phyloP scores from a whole-genome alignment of 2,888 invertebrate genomes.

The Lypha dubia region DNA sequence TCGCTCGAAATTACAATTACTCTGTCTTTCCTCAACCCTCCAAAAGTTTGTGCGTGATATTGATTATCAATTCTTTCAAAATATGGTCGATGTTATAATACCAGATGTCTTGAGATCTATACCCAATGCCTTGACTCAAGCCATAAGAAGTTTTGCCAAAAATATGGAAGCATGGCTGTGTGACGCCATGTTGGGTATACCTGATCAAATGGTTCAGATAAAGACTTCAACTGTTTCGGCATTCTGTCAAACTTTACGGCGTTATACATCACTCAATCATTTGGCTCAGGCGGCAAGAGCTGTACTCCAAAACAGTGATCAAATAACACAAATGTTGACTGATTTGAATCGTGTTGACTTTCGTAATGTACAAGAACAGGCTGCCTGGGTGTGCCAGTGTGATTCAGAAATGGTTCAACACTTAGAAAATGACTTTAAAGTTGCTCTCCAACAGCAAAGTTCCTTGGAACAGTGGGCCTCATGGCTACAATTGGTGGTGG shows the following conservation, averaged over 20 bases:
- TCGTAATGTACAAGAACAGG: conserved; percentile 95
- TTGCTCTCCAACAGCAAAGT: conserved; percentile 94
- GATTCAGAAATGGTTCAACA: conserved; percentile 91
- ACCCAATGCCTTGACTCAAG: conserved; percentile 96
- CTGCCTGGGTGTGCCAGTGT: conserved; percentile 99
- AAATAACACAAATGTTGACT: conserved; percentile 97
- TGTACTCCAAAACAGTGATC: conserved; percentile 96
- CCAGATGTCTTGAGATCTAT: conserved; percentile 98
- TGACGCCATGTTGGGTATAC: conserved; percentile 93
- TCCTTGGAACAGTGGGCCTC: conserved; percentile 98
- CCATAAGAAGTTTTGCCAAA: conserved; percentile 95
- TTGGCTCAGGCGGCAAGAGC: conserved; percentile 94
- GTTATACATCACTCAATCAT: conserved; percentile 98
- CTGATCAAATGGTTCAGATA: conserved; percentile 90
- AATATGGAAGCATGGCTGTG: conserved; percentile 95
- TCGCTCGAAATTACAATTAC: conserved; percentile 84
- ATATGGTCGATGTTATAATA: conserved; percentile 96
- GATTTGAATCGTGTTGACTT: conserved; percentile 99
- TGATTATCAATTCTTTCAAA: conserved; percentile 97
- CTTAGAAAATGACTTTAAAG: conserved; percentile 95
- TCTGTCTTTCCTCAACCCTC: conserved; percentile 81
- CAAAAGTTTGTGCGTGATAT: conserved; percentile 84
- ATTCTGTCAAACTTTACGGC: conserved; percentile 96
- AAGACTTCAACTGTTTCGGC: conserved; percentile 94
- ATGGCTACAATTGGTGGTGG: conserved; percentile 97